phyloP scores from a whole-genome alignment of 2,888 invertebrate species.

The Geophilus truncorum region DNA sequence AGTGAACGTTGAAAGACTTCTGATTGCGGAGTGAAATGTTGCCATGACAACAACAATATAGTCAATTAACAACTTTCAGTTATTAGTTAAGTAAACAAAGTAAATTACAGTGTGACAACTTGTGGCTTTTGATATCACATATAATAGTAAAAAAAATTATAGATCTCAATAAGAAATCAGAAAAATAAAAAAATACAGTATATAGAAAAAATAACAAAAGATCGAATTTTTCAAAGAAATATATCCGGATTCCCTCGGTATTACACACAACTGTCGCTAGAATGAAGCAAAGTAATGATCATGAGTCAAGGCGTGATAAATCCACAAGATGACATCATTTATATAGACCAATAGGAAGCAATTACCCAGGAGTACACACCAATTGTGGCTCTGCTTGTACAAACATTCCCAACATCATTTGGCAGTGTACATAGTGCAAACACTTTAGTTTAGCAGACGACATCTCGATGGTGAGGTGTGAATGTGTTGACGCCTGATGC shows the following conservation, averaged over 20 bases:
- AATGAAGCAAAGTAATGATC: background rate
- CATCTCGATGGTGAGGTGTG: background rate
- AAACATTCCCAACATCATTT: background rate
- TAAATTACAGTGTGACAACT: background rate
- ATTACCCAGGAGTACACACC: background rate
- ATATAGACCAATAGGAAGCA: background rate
- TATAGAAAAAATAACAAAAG: too few relatives aligned
- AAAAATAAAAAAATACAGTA: too few relatives aligned
- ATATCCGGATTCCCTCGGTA: background rate
- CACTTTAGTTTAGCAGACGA: background rate
- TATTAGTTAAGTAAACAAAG: background rate
- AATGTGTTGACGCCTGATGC: background rate
- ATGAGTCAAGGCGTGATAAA: background rate
- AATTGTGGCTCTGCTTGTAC: background rate
- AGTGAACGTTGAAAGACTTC: background rate
- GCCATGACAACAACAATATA: conserved; percentile 9
- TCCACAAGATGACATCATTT: background rate
- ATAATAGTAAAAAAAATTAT: too few relatives aligned
- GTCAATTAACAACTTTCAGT: background rate
- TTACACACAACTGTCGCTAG: background rate
- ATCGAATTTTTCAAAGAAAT: too few relatives aligned
- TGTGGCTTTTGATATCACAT: too few relatives aligned
- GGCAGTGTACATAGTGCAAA: too few relatives aligned
- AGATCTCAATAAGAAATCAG: too few relatives aligned
- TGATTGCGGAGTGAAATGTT: background rate